A percentile compares a stretch with the other conserved stretches of the same genome.
Evolutionary conservation across 37 sponge, comb jelly and placozoan genomes (phyloP).

Genomic region (Theonella swinhoei): DNA sequence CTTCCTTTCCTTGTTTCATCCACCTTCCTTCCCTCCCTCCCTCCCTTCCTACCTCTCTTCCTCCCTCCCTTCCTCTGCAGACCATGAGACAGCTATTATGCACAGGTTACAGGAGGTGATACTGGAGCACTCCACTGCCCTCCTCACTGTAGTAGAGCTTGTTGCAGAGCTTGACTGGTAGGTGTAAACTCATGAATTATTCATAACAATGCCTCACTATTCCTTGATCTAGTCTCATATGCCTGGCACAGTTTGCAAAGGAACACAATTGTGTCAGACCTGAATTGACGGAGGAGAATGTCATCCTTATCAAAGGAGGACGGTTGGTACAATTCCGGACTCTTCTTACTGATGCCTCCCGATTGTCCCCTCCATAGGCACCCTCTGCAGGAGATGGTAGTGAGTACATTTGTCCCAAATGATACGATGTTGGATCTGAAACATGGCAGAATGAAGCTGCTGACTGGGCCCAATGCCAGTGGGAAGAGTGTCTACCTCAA

Average conservation of each 20-base stretch:
- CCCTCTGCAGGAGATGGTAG: slow-evolving; percentile 95
- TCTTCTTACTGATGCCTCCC: not conserved
- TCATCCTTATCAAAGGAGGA: slow-evolving; percentile 83
- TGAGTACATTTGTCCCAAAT: slow-evolving; percentile 93
- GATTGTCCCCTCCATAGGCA: slow-evolving; percentile 67
- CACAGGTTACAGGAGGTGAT: slow-evolving; percentile 92
- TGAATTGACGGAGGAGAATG: slow-evolving; percentile 68
- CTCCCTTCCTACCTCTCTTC: not conserved
- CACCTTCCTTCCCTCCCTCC: not conserved
- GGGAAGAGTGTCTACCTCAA: slow-evolving; percentile 99
- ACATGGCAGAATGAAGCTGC: slow-evolving; percentile 81
- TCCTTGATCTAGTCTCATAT: slow-evolving; percentile 67
- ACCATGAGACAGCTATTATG: slow-evolving; percentile 92
- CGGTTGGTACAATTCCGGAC: slow-evolving; percentile 43
- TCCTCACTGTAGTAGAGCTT: slow-evolving; percentile 79
- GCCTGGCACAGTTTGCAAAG: slow-evolving; percentile 84
- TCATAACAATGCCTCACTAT: not conserved
- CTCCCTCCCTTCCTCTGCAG: slow-evolving; percentile 32
- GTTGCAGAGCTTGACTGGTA: slow-evolving; percentile 97
- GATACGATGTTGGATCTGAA: slow-evolving; percentile 69
- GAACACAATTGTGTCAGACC: slow-evolving; percentile 85
- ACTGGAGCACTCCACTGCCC: slow-evolving; percentile 62
- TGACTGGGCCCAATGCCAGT: slow-evolving; percentile 99
- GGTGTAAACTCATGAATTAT: not conserved
- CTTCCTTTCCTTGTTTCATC: not conserved